Evolutionary conservation across 2,888 invertebrate species (phyloP), one percentile per base, ranked within the genome.

Genomic region (Drosophila villosipedis): DNA sequence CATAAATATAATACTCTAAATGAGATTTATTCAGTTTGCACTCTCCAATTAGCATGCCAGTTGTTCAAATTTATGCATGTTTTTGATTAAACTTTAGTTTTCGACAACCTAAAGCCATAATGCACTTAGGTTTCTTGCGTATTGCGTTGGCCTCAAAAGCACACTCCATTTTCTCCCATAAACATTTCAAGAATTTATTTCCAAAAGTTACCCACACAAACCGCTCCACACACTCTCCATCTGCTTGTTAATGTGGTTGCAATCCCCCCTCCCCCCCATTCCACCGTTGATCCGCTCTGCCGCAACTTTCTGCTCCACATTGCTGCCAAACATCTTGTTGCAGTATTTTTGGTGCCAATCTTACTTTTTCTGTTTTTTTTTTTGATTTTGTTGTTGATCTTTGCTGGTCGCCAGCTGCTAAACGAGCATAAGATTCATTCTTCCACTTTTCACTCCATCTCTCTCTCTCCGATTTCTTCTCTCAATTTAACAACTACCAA

Each of bases 301-400:
- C 25, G n/a, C 35, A 39, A 54, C 37, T 41, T 10, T 14, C 66
- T 78, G 82, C 78, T 73, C 78, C 78, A 79, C 66, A 73, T 79
- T 61, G 39, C 47, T 14, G 54, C 30, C 80, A 74, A 74, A 79
- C 80, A 70, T 69, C 60, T 73, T 69, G 79, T 43, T 79, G 82
- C 79, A 79, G 79, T 79, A 28, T 58, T 78, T 82, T 78, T 78
- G 78, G 82, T 78, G 73, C 64, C 82, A 78, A 79, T 79, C 78
- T 78, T 78, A 78, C 50, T 68, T 63, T 53, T 57, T 54, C 52
- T 50, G 1, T 25, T 25, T 25, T 25, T 25, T 25, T 25, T 25
- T 25, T 25, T 68, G 31, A 55, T 33, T 25, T 52, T 54, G 22
- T 30, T 57, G 39, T 58, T 58, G 25, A 30, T 52, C 28, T 52